Base-by-base conservation (phyloP, 2,113 vertebrate genomes). In the Zootoca vivipara region DNA sequence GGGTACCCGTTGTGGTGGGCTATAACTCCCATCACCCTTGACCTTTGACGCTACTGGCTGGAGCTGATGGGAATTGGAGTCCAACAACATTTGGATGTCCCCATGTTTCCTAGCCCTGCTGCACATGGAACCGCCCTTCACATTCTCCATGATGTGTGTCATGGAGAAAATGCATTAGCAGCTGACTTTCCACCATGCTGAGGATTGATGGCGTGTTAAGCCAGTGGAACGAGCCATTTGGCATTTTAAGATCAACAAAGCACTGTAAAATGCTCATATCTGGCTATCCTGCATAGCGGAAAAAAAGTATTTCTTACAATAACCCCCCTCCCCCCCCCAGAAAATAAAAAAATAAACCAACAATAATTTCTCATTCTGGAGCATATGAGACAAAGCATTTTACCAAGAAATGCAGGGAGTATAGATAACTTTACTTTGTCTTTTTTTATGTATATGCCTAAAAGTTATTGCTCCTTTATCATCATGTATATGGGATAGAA, bases 381-480 rank as follows among this genome's bases (percentile, higher is more conserved):
- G 40, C 86, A 89, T 85, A 82, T 58, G 89, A 91, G 69, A 91
- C 85, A 18, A 89, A 33, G 77, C 1, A 78, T 67, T 73, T 67
- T 87, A 87, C 90, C 83, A 78, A 85, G 95, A 93, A 95, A 95
- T 64, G 86, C 87, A 93, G 90, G 92, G 91, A 95, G 89, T 96
- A 97, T 95, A 96, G 97, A 95, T 89, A 96, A 96, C 86, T 95
- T 96, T 93, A 94, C 91, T 94, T 94, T 95, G 46, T 75, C 56
- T 94, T 65, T 87, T 93, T 78, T 85, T 69, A 93, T 38, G 87
- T 87, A 94, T 84, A 94, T 82, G 93, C 95, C 89, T 91, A 95
- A 90, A 91, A 93, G 93, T 93, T 95, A 93, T 92, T 95, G 94
- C 91, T 93, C 93, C 93, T 92, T 95, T 93, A 88, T 91, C 92